These are phyloP conservation scores for Galbula dea DNA, from an alignment of 2,113 vertebrate species.

Conservation along the genomic window DNA sequence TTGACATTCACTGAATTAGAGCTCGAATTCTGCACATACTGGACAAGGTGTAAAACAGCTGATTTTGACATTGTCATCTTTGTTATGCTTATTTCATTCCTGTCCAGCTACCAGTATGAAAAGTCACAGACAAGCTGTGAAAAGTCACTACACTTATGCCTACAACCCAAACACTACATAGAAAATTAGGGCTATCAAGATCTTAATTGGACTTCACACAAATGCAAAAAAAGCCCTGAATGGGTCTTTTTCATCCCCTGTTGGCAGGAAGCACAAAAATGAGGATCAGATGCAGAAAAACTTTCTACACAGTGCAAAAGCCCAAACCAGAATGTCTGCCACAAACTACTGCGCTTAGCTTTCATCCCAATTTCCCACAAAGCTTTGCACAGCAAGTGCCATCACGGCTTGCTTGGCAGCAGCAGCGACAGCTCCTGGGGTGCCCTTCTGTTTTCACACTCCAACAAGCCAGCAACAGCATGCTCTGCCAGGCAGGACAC, in stretches of 20 bases:
- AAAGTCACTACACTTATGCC: not conserved
- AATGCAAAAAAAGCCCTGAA: not conserved
- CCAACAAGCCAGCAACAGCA: not conserved
- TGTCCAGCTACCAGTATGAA: not conserved
- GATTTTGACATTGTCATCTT: not conserved
- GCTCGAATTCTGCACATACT: not conserved
- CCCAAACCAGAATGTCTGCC: not conserved
- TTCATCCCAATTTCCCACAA: not conserved
- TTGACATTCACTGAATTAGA: not conserved
- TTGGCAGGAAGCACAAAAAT: not conserved
- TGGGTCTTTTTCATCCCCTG: not conserved
- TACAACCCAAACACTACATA: not conserved
- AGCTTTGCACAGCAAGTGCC: not conserved
- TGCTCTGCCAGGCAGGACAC: not conserved
- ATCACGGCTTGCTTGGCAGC: not conserved
- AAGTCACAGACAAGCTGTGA: not conserved
- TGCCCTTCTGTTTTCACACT: conserved; percentile 25
- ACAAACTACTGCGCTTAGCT: not conserved
- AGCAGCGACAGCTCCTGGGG: not conserved
- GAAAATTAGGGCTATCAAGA: not conserved
- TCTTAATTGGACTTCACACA: not conserved
- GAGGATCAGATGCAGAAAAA: not conserved
- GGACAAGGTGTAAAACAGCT: not conserved
- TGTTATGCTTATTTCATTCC: not conserved
- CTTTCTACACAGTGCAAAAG: not conserved